phyloP scores from a whole-genome alignment of 2,888 invertebrate species.

The Epinotia ramella region DNA sequence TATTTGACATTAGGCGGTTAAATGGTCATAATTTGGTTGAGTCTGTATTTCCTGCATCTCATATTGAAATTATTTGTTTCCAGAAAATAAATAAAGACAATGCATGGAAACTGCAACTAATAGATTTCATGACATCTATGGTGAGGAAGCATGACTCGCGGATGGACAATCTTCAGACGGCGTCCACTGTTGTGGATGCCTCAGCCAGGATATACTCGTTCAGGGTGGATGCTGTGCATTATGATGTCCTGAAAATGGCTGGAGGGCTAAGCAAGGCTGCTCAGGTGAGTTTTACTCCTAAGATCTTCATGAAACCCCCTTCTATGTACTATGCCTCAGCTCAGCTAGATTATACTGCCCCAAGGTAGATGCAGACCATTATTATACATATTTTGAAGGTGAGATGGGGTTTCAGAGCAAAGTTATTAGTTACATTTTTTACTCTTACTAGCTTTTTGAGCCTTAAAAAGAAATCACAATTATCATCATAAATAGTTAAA shows the following conservation, averaged over 20 bases:
- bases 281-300: conserved; percentile 61
- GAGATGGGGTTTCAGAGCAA: too few relatives aligned
- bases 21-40: not conserved
- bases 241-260: conserved; percentile 92
- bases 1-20: too few relatives aligned
- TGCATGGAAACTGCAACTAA: conserved; percentile 94
- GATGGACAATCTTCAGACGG: conserved; percentile 91
- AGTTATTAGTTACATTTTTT: too few relatives aligned
- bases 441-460: too few relatives aligned
- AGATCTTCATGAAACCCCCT: too few relatives aligned
- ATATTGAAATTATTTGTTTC: conserved; percentile 48
- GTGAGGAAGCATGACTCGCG: conserved; percentile 89
- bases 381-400: too few relatives aligned
- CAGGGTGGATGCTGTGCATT: conserved; percentile 94
- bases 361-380: too few relatives aligned
- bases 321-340: too few relatives aligned
- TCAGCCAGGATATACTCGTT: conserved; percentile 95
- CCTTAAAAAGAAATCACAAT: too few relatives aligned
- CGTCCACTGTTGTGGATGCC: conserved; percentile 94
- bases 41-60: conserved; percentile 41
- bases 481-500: too few relatives aligned
- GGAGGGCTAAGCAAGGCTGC: conserved; percentile 86
- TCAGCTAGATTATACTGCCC: too few relatives aligned
- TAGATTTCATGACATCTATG: conserved; percentile 93
- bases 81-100: conserved; percentile 95